Base-by-base conservation (phyloP, 2,797 vertebrate species). In the Picus viridis region DNA sequence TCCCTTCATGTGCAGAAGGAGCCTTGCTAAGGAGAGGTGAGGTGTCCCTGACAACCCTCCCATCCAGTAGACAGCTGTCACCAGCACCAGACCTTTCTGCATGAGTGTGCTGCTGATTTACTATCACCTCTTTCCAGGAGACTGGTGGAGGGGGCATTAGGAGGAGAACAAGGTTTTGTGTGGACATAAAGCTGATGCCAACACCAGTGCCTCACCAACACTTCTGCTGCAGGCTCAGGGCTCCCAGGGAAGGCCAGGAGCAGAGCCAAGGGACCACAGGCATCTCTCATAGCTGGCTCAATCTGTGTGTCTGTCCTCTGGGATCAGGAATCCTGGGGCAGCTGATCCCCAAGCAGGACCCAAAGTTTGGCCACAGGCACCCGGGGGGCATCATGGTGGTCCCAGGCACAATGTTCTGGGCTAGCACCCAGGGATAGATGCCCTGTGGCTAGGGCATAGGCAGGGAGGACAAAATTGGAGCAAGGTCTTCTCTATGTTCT, bases 201-300 rank as follows among this genome's bases (percentile, higher is more conserved):
- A 0, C 7, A 6, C 16, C 1, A 0, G 19, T 26, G 53, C 34
- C 47, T 57, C 1, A 1, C 39, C 68, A 75, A 26, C 18, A 36
- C 41, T 56, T 86, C 4, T 2, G 13, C 15, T 59, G 36, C 1
- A 0, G 57, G 47, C 63, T 87, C 3, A 0, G 39, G 27, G 64
- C 56, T 62, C 51, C 34, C 1, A 0, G 20, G 22, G 11, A 41
- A 61, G 64, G 59, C 27, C 18, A 47, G 22, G 10, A 27, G n/a
- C 26, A 65, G 57, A 1, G 1, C 64, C 4, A 3, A 17, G 8
- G 0, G 39, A 16, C 45, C n/a, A 6, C 0, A 0, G 61, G 26
- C 56, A 43, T n/a, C 39, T 61, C 59, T 27, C 6, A 4, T 1
- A 2, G 34, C 26, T 70, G 41, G 16, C 7, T 36, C 8, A 30